Conservation (phyloP, 2,113 vertebrate species). For the Xenotilapia caudafasciata region DNA sequence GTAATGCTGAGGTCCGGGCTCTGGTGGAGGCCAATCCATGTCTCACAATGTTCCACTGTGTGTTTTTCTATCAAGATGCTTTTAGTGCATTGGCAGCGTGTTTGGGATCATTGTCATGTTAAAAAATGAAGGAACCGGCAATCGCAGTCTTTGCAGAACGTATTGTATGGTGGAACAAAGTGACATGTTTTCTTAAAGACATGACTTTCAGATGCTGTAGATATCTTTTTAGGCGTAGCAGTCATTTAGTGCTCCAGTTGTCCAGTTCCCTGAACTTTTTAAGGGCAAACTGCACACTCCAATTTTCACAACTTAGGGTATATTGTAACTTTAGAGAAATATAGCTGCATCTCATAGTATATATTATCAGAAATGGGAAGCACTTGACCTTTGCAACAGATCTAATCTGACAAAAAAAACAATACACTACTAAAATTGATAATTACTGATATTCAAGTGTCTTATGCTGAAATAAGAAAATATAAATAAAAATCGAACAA, state of each 20-base stretch:
- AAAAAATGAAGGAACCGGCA: not conserved
- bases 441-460: not conserved
- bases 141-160: fast-evolving
- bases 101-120: not conserved
- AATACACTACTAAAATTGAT: fast-evolving
- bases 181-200: not conserved
- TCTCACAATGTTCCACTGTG: fast-evolving
- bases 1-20: not conserved
- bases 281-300: not conserved
- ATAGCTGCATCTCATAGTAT: not conserved
- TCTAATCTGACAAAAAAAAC: not conserved
- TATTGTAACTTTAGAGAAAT: not conserved
- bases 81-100: not conserved
- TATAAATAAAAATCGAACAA: not conserved
- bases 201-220: not conserved
- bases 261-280: not conserved
- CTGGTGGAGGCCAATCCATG: not conserved
- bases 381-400: not conserved
- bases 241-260: not conserved
- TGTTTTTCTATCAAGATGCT: not conserved
- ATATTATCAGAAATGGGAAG: not conserved
- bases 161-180: not conserved
- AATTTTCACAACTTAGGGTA: not conserved
- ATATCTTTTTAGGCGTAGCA: not conserved
- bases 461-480: not conserved